Evolutionary conservation across 2,888 invertebrate genomes (phyloP).

Genomic region (Platycheirus rosarum): DNA sequence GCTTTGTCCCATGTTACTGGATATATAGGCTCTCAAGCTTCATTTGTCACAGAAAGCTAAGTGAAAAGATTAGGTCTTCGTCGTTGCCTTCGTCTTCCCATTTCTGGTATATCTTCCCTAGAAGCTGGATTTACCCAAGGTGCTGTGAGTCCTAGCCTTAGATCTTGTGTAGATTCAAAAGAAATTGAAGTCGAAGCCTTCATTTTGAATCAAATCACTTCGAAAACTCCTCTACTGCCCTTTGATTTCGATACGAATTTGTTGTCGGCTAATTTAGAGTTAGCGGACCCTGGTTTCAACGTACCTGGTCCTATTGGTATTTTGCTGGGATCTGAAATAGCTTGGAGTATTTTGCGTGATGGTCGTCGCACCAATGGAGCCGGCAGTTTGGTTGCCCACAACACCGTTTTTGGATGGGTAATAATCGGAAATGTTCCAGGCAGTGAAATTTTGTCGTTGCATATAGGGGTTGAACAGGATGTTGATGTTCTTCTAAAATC

Average conservation of each 20-base stretch:
- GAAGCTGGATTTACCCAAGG: constrained; percentile 27
- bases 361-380: background rate
- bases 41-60: background rate
- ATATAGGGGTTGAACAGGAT: background rate
- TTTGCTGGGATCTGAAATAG: constrained; percentile 8
- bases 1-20: constrained; percentile 1
- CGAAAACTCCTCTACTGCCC: background rate
- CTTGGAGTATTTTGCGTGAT: constrained; percentile 16
- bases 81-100: constrained; percentile 10
- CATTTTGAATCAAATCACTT: constrained; percentile 5
- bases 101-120: constrained; percentile 8
- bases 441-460: background rate
- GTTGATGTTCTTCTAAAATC: constrained; percentile 8
- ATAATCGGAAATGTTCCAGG: background rate
- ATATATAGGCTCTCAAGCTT: background rate
- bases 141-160: constrained; percentile 2
- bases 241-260: background rate
- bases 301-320: constrained; percentile 2
- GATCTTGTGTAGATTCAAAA: background rate
- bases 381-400: constrained; percentile 1
- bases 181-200: background rate
- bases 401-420: constrained; percentile 2
- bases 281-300: constrained; percentile 3
- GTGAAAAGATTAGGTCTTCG: constrained; percentile 14
- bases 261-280: background rate